Evolutionary conservation across 2,888 invertebrate species (phyloP), one percentile per base, ranked within the genome.

Genomic region (Idaea straminata): DNA sequence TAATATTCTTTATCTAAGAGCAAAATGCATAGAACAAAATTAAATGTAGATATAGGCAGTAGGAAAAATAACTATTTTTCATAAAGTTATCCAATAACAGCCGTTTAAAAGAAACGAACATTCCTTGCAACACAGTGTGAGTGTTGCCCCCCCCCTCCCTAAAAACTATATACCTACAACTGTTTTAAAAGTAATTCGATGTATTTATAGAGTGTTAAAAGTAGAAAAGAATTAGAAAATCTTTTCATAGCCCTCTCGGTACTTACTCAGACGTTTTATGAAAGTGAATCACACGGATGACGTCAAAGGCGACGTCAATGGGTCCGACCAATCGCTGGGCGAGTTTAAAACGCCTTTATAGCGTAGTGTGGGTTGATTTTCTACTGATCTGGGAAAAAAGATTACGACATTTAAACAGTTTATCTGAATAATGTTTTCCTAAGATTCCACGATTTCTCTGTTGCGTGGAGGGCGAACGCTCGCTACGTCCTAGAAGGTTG

Each of bases 331-430:
- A 47, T 47, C 47, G 47, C 13, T 2, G 47, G 13, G 59, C 35
- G 60, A 60, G 16, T 60, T 25, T 34, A 25, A 15, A 60, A 16
- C 16, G 60, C 35, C 34, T 60, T 61, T 65, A 65, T 68, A 62
- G 60, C 25, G 25, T 25, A 25, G 25, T 25, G 25, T 25, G 25
- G 25, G 25, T 25, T 25, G 25, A 1, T 25, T 25, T 25, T 25
- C 25, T 25, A 25, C 25, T 25, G 25, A 25, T 25, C 25, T 25
- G 25, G 25, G 25, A 25, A 25, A 25, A 25, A 25, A 2, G 25
- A 1, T 25, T 25, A 25, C 25, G 25, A 25, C 25, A 25, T 25
- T 25, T 25, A 25, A 25, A 25, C 25, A 25, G 25, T 25, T 25
- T 2, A 25, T 25, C 25, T 25, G 3, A 25, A 25, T 25, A 25